phyloP scores from a whole-genome alignment of 2,888 invertebrate species.

The Melanargia galathea region DNA sequence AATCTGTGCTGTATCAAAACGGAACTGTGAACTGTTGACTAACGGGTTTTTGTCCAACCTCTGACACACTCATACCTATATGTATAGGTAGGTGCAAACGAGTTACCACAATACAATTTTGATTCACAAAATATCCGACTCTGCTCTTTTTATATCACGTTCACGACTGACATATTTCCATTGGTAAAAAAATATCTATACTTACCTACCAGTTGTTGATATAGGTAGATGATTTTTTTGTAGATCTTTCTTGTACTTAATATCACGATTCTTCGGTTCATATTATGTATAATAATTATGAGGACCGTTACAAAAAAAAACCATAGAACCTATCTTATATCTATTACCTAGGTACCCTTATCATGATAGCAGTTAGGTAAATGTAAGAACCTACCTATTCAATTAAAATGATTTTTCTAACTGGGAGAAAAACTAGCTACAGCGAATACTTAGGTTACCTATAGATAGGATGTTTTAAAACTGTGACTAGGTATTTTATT shows the following conservation, averaged over 20 bases:
- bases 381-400: too few species aligned
- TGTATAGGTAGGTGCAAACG: constrained; percentile 4
- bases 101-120: constrained; percentile 12
- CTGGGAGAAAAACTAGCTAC: too few species aligned
- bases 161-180: neutral
- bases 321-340: too few species aligned
- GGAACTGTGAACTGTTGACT: constrained; percentile 51
- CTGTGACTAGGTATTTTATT: neutral
- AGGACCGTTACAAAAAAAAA: neutral
- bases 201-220: neutral
- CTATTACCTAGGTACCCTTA: too few species aligned
- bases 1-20: constrained; percentile 34
- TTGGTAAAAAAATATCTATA: neutral
- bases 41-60: constrained; percentile 61
- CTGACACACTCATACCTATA: constrained; percentile 43
- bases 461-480: too few species aligned
- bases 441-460: too few species aligned
- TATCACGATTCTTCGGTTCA: neutral
- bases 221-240: neutral
- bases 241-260: too few species aligned
- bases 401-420: too few species aligned
- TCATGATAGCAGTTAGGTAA: too few species aligned
- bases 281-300: too few species aligned
- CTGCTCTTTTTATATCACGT: neutral
- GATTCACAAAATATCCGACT: neutral